A percentile compares a stretch with the other conserved stretches of the same genome.
These are phyloP conservation scores for Ceyx margarethae DNA, from an alignment of 2,113 vertebrate species.

Conservation along the genomic window DNA sequence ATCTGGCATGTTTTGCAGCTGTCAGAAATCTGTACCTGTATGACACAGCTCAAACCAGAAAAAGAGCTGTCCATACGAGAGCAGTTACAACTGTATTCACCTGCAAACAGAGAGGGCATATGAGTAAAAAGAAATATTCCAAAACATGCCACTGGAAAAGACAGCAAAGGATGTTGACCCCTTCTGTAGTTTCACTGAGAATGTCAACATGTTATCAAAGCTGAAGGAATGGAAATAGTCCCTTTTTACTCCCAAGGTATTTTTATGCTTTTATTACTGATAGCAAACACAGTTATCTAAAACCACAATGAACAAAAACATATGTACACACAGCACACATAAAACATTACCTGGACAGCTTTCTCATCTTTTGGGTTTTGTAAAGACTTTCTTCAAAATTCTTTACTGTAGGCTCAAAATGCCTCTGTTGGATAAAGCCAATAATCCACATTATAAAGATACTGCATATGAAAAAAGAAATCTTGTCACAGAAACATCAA, in stretches of 20 bases:
- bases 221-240: conserved; percentile 5
- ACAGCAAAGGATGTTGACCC: conserved; percentile 25
- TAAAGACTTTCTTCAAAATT: neutral
- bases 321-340: neutral
- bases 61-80: neutral
- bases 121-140: conserved; percentile 14
- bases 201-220: conserved; percentile 15
- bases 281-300: neutral
- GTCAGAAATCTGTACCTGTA: conserved; percentile 2
- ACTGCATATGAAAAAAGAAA: neutral
- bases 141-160: conserved; percentile 9
- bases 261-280: neutral
- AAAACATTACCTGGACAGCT: neutral
- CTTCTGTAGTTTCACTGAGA: conserved; percentile 6
- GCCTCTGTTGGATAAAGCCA: neutral
- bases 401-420: neutral
- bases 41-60: conserved; percentile 13
- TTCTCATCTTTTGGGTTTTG: neutral
- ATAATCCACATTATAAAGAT: neutral
- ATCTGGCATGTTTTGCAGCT: conserved; percentile 20
- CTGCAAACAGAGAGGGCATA: conserved; percentile 8
- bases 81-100: neutral
- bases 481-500: neutral
- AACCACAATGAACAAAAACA: neutral
- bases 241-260: neutral